Base-by-base conservation (phyloP, 1,140 invertebrate genomes). In the Pseudomyrmex gracilis region DNA sequence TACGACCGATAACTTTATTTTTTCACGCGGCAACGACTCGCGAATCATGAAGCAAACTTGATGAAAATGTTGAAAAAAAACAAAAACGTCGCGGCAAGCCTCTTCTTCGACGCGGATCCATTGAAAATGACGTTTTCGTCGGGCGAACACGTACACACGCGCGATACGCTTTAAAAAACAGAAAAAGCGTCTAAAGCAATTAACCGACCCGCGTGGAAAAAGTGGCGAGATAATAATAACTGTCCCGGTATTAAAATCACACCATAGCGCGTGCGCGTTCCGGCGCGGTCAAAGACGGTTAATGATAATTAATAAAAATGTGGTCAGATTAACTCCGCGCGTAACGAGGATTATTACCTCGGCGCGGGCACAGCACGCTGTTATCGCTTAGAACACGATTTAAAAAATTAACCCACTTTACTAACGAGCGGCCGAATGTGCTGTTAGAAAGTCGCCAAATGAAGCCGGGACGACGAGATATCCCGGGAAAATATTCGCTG, bases 231-330 rank as follows among this genome's bases (percentile, higher is more conserved):
- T 82, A 63, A 63, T 87, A 84, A 87, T 55, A 17, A 73, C 57
- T 5, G 34, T 34, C 5, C 49, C 7, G 49, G 15, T 74, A 68
- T 84, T 74, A 86, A 87, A 87, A 87, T 87, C 83, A 80, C 73
- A 74, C 67, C 61, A n/a, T 51, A 9, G 15, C 15, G 43, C 20
- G 20, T 5, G 43, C 34, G 24, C 12, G 4, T 15, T 15, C n/a
- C 3, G 34, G 34, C 45, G 3, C 24, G 78, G 34, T 88, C 82
- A 83, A 85, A 73, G 34, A 20, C 78, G 76, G 53, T 88, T 86
- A 88, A 83, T 63, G 63, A 89, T 89, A 86, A 86, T 89, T 89
- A 89, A 89, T 88, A 89, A 83, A 74, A 84, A 88, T 57, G 84
- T 68, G 78, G 43, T 2, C 13, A 71, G 71, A 64, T 63, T 89